These are phyloP conservation scores for Uria lomvia DNA, from an alignment of 2,113 vertebrate genomes.

Conservation along the genomic window DNA sequence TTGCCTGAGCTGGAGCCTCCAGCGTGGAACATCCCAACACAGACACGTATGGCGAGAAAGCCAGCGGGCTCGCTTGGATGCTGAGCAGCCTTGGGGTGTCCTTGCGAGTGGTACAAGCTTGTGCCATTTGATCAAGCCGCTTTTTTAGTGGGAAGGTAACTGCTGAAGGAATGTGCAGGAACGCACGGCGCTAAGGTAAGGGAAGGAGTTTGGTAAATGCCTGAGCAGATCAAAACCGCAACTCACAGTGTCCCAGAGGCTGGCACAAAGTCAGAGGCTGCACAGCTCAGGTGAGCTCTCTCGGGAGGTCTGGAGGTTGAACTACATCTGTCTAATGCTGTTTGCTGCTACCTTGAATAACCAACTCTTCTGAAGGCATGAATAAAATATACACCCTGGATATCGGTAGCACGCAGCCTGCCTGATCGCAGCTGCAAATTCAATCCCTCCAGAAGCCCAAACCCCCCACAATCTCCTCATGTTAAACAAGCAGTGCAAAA, in stretches of 20 bases:
- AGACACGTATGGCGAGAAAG: rapidly evolving
- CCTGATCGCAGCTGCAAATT: neutral
- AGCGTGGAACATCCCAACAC: neutral
- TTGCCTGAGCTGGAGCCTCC: neutral
- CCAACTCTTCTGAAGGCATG: neutral
- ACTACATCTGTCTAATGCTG: neutral
- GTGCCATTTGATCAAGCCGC: neutral
- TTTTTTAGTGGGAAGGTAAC: neutral
- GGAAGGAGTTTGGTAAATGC: neutral
- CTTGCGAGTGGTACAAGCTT: neutral
- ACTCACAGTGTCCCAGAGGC: neutral
- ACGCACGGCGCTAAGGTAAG: rapidly evolving
- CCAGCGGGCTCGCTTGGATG: rapidly evolving
- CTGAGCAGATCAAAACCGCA: neutral
- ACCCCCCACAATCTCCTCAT: neutral
- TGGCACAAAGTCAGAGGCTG: rapidly evolving
- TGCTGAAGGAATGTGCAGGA: neutral
- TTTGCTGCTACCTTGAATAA: neutral
- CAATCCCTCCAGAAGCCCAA: neutral
- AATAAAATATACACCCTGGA: neutral
- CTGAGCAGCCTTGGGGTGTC: neutral
- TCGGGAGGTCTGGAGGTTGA: neutral
- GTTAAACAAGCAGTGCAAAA: neutral
- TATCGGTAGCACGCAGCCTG: rapidly evolving
- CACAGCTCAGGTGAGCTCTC: neutral